These are phyloP conservation scores for Cantharis nigra DNA, from an alignment of 2,888 invertebrate species.

Conservation along the genomic window DNA sequence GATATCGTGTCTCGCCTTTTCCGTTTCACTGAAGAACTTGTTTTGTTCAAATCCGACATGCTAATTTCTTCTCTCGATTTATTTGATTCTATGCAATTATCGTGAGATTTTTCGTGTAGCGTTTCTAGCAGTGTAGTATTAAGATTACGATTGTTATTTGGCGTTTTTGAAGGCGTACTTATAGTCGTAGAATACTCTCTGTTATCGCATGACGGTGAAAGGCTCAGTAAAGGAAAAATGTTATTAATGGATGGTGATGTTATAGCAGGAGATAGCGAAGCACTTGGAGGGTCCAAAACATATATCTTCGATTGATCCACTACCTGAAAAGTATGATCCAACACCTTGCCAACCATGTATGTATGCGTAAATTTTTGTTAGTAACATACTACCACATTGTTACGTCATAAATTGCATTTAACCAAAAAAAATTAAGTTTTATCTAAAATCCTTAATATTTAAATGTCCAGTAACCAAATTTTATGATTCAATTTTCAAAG, in stretches of 20 bases:
- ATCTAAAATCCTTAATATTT: too few relatives aligned
- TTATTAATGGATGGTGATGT: slow-evolving; percentile 7
- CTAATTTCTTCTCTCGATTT: slow-evolving; percentile 36
- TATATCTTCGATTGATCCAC: slow-evolving; percentile 71
- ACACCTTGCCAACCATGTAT: slow-evolving; percentile 39
- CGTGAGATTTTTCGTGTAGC: slow-evolving; percentile 46
- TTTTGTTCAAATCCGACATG: slow-evolving; percentile 23
- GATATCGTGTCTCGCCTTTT: slow-evolving; percentile 42
- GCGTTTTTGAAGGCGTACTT: slow-evolving; percentile 7
- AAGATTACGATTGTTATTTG: slow-evolving; percentile 6
- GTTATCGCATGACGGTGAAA: background rate
- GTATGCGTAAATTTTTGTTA: background rate
- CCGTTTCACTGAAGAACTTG: slow-evolving; percentile 35
- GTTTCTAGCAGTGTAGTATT: slow-evolving; percentile 41
- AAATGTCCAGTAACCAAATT: too few relatives aligned
- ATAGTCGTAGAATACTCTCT: background rate
- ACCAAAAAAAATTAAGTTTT: background rate
- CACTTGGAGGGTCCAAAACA: slow-evolving; percentile 68
- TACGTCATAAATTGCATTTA: background rate
- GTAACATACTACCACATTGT: background rate
- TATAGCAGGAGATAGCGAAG: slow-evolving; percentile 46
- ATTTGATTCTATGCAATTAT: slow-evolving; percentile 32
- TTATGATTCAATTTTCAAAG: background rate
- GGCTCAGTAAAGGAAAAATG: background rate
- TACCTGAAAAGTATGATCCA: slow-evolving; percentile 68